phyloP scores from a whole-genome alignment of 2,113 vertebrate species.

The Mormoops blainvillei region DNA sequence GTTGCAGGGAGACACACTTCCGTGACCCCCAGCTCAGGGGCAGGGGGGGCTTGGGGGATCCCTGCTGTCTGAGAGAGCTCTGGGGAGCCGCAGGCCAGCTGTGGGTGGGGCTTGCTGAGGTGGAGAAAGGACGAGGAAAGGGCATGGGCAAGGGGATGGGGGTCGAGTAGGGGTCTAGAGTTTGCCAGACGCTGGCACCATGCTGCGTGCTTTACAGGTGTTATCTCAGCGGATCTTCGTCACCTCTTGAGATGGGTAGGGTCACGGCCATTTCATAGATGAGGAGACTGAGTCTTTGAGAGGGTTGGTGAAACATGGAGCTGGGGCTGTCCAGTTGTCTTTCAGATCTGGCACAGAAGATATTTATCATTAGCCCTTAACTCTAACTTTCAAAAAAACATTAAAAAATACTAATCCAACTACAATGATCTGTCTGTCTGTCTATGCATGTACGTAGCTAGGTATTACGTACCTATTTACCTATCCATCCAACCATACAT shows the following conservation, averaged over 20 bases:
- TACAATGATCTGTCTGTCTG: background rate
- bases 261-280: background rate
- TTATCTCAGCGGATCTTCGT: background rate
- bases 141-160: too few relatives aligned
- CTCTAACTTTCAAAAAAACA: background rate
- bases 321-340: background rate
- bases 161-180: accelerated
- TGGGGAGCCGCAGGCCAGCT: background rate
- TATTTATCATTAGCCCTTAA: background rate
- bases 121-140: background rate
- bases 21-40: background rate
- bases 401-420: background rate
- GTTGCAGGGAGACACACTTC: accelerated
- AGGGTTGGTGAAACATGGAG: background rate
- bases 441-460: accelerated
- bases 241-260: too few relatives aligned
- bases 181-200: background rate
- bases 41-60: accelerated
- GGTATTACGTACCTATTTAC: too few relatives aligned
- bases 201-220: background rate
- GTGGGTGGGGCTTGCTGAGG: background rate
- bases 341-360: background rate
- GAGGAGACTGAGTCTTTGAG: background rate
- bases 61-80: background rate
- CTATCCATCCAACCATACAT: background rate